These are phyloP conservation scores for Novumbra hubbsi DNA, from an alignment of 2,797 vertebrate species.

Conservation along the genomic window DNA sequence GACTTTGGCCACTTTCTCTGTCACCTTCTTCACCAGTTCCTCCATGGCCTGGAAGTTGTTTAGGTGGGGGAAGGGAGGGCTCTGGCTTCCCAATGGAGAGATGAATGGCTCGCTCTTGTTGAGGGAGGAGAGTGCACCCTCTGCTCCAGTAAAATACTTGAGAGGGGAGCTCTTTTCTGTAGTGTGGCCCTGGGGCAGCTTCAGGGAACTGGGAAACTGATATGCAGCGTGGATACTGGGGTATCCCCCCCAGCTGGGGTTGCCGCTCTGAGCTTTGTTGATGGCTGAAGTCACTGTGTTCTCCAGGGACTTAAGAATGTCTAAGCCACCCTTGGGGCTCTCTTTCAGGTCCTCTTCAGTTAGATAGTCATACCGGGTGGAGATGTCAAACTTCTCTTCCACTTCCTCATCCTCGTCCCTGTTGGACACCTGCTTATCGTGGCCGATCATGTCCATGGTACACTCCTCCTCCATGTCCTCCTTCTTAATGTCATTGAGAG, in stretches of 20 bases:
- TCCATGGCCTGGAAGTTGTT: constrained; percentile 95
- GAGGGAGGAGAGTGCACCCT: constrained; percentile 73
- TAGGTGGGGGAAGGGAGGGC: constrained; percentile 87
- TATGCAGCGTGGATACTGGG: constrained; percentile 98
- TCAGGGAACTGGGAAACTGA: constrained; percentile 92
- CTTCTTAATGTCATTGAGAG: constrained; percentile 84
- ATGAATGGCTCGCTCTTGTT: constrained; percentile 86
- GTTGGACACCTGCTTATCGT: constrained; percentile 70
- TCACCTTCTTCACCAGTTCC: constrained; percentile 93
- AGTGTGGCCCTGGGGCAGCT: constrained; percentile 79
- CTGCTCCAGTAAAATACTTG: constrained; percentile 80
- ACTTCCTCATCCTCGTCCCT: constrained; percentile 70
- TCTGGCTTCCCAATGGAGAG: constrained; percentile 60
- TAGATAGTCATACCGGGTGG: constrained; percentile 91
- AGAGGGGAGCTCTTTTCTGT: constrained; percentile 80
- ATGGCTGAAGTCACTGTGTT: constrained; percentile 97
- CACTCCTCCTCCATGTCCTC: constrained; percentile 83
- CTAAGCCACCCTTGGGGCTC: constrained; percentile 92
- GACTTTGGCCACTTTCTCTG: constrained; percentile 88
- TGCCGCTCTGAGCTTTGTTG: constrained; percentile 97
- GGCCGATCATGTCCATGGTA: constrained; percentile 71
- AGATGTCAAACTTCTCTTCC: constrained; percentile 87
- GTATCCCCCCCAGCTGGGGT: constrained; percentile 97
- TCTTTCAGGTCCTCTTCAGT: constrained; percentile 96
- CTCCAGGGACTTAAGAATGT: constrained; percentile 97